phyloP scores from a whole-genome alignment of 2,797 vertebrate species.

The Anabacerthia variegaticeps region DNA sequence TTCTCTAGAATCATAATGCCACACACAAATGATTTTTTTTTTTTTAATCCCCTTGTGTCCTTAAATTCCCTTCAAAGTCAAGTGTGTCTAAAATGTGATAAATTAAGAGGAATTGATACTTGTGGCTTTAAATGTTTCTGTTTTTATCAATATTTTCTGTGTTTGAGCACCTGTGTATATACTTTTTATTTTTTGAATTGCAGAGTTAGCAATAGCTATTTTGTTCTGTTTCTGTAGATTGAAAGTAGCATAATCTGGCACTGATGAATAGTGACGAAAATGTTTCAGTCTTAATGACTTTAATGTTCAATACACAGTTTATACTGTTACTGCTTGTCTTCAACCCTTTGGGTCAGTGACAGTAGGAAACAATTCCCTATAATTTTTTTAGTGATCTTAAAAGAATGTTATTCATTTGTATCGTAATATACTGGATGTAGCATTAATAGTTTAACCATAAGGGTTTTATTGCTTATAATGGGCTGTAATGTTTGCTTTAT shows the following conservation, averaged over 20 bases:
- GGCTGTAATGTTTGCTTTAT: neutral
- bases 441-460: neutral
- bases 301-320: neutral
- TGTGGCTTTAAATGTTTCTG: neutral
- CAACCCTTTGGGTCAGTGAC: neutral
- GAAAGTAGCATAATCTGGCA: neutral
- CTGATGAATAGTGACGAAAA: neutral
- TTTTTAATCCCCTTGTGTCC: neutral
- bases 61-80: neutral
- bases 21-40: neutral
- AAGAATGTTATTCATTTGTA: neutral
- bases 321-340: neutral
- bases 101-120: neutral
- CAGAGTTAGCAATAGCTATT: neutral
- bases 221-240: neutral
- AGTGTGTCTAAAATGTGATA: neutral
- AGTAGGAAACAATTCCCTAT: neutral
- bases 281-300: neutral
- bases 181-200: neutral
- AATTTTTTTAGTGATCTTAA: neutral
- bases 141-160: neutral
- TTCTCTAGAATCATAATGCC: neutral
- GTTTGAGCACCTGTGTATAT: rapidly evolving
- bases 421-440: neutral
- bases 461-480: neutral